Base-by-base conservation (phyloP, 2,888 invertebrate species). In the Drosophila stalkeri region DNA sequence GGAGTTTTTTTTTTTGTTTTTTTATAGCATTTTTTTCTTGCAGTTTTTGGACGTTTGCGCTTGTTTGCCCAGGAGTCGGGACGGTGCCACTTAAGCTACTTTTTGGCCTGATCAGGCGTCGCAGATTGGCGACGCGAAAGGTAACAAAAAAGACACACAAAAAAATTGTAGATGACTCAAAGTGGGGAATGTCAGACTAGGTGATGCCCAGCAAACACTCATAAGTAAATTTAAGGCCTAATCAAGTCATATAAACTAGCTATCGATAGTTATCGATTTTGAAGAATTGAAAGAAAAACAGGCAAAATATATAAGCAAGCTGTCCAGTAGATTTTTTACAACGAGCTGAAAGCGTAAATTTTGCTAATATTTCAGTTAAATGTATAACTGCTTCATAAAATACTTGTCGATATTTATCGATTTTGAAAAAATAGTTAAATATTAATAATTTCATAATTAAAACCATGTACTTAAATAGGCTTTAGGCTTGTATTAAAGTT, bases 51-150 rank as follows among this genome's bases (percentile, higher is more conserved):
- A 11, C 49, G 31, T 49, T 49, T 49, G 67, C 62, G 62, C 59
- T 52, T 64, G 59, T 72, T 63, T 78, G 78, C 63, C 60, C 71
- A 72, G 79, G 74, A 81, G 86, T 89, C 90, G 82, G 81, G 68
- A 83, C 71, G 77, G 84, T 81, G 84, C 90, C 90, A 86, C 85
- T 86, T 90, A 90, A 76, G 79, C 81, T 71, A 64, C 71, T 46
- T 62, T 68, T 54, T 68, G 62, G 60, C 60, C 80, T 76, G 90
- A 90, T 86, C 86, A 68, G 76, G 74, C 83, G 67, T 66, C 72
- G 66, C 69, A 84, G 90, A 80, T 90, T 89, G 86, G 81, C 89
- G 83, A 75, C 80, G 72, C 52, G 69, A 69, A 87, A 87, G 88
- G 83, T 89, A 84, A 71, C 57, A 68, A 77, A 78, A 74, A 72